Evolutionary conservation across 2,113 vertebrate genomes (phyloP), one percentile per base, ranked within the genome.

Genomic region (Ochotona princeps): DNA sequence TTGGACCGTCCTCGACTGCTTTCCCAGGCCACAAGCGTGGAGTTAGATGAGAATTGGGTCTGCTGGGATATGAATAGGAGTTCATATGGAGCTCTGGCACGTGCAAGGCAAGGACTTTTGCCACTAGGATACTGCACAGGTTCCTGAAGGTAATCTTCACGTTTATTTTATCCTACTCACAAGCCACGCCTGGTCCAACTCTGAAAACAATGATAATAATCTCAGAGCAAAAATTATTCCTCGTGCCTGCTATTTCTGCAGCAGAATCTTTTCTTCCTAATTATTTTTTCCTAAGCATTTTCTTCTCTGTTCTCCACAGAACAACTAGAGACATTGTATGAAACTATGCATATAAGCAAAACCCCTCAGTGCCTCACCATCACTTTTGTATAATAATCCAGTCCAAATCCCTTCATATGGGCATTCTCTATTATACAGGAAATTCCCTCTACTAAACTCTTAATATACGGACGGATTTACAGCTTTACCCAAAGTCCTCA

Each of bases 251-350:
- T 73, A 72, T 83, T 72, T 78, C 70, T 82, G 0, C 30, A 76
- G 49, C 13, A 61, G 30, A 51, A 90, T 26, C 57, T 35, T 76
- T 30, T 47, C 67, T 63, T 38, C 18, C 25, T 14, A 8, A 92
- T 92, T 75, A 14, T 89, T 63, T 47, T n/a, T n/a, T n/a, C n/a
- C n/a, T n/a, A n/a, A n/a, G n/a, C 18, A 82, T 86, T 49, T 93
- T 72, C 38, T 90, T 25, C 49, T 12, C 11, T 65, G 26, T 47
- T 57, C 15, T 82, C 67, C 28, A 75, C 14, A 47, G 1, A 81
- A 10, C 13, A 85, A 28, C 47, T 38, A 81, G 49, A 35, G 13
- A 67, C 5, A 63, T 17, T 32, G 25, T 8, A 32, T 35, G 63
- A 51, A 92, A 93, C 70, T 80, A 10, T 38, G 67, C 87, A 80